Percentiles rank a stretch among this genome's conserved stretches.
These are phyloP conservation scores for Conus betulinus DNA, from an alignment of 1,140 invertebrate genomes.

Conservation along the genomic window DNA sequence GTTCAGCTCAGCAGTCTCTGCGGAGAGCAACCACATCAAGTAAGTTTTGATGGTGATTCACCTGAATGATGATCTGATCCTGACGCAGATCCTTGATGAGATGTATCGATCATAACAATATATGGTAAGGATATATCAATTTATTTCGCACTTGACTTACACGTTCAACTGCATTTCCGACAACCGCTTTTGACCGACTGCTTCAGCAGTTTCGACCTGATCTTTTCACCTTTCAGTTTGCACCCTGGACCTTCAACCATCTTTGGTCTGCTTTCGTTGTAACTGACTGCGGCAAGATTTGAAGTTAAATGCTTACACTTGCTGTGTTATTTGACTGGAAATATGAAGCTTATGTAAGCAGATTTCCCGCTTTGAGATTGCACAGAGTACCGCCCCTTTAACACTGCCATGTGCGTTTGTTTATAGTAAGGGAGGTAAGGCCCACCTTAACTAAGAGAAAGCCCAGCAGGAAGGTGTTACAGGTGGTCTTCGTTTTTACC, in stretches of 20 bases:
- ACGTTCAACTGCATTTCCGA: conserved; percentile 54
- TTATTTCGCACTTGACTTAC: conserved; percentile 29
- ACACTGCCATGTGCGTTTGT: background rate
- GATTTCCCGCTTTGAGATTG: background rate
- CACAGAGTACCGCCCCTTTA: background rate
- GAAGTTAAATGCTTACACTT: background rate
- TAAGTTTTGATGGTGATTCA: no score
- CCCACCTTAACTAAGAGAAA: no score
- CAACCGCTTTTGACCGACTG: conserved; percentile 50
- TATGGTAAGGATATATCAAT: no score
- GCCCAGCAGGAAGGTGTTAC: no score
- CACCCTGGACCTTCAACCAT: conserved; percentile 73
- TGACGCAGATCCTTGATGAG: no score
- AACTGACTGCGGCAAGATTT: background rate
- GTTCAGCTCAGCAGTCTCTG: no score
- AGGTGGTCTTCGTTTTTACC: no score
- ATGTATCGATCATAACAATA: no score
- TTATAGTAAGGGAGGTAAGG: background rate
- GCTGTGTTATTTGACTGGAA: background rate
- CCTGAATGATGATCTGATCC: no score
- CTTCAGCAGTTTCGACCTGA: conserved; percentile 58
- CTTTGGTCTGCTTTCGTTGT: conserved; percentile 3
- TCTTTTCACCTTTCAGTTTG: conserved; percentile 69
- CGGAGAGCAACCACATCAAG: no score
- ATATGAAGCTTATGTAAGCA: background rate